Conservation (phyloP, 2,797 vertebrate species). For the Liparis tanakae region DNA sequence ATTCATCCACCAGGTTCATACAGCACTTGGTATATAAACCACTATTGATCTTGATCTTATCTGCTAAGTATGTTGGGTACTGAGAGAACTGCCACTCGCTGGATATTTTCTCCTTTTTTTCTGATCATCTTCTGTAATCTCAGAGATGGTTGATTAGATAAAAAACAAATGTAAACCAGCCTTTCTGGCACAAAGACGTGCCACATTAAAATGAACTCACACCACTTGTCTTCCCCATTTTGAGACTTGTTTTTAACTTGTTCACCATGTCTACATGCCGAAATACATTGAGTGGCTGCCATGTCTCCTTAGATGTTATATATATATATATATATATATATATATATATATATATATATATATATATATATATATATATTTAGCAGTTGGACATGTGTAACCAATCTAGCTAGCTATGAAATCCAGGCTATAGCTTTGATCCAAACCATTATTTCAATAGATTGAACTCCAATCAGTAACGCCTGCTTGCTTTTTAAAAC, state of each 20-base stretch:
- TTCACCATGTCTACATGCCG: neutral
- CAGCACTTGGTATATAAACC: neutral
- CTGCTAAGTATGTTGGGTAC: slow-evolving; percentile 18
- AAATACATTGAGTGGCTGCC: neutral
- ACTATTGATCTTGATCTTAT: slow-evolving; percentile 29
- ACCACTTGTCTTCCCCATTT: neutral
- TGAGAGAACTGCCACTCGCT: neutral
- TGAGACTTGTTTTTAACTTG: neutral
- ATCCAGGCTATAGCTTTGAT: neutral
- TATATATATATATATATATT: no score
- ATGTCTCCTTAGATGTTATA: neutral
- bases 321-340: neutral
- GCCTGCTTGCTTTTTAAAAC: neutral
- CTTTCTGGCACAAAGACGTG: neutral
- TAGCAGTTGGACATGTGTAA: neutral
- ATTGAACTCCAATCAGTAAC: neutral
- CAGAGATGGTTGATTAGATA: neutral
- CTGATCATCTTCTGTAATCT: neutral
- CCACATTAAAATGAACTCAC: neutral
- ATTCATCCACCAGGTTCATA: slow-evolving; percentile 21
- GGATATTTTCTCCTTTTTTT: neutral
- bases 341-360: no score
- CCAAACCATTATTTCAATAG: neutral
- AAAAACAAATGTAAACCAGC: neutral
- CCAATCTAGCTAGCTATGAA: neutral